A percentile compares a stretch with the other conserved stretches of the same genome.
Evolutionary conservation across 1,140 invertebrate genomes (phyloP).

Genomic region (Holcopasites calliopsidis): DNA sequence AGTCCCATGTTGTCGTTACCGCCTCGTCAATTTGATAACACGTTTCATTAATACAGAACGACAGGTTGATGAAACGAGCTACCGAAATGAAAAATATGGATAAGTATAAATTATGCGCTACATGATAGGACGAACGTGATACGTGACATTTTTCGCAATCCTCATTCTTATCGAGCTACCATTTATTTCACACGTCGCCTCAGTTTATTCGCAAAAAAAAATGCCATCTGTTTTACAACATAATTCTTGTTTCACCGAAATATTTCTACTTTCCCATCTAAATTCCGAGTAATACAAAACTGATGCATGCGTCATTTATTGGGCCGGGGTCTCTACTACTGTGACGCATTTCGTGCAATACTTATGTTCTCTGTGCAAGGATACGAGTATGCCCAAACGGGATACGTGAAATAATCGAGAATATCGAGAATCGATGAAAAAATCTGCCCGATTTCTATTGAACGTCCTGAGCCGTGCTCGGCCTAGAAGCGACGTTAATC

Average conservation of each 20-base stretch:
- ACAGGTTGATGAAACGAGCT: constrained; percentile 38
- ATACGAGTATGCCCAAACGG: neutral
- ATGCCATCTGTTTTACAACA: neutral
- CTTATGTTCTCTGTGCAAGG: neutral
- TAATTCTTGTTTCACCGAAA: neutral
- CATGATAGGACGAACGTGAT: neutral
- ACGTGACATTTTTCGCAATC: neutral
- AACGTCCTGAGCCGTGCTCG: neutral
- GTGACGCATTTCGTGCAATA: neutral
- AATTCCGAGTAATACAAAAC: neutral
- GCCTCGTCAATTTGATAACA: constrained; percentile 57
- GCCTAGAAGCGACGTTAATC: constrained; percentile 24
- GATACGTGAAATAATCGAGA: neutral
- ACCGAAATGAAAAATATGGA: constrained; percentile 31
- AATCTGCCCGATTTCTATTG: neutral
- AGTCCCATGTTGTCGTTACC: constrained; percentile 51
- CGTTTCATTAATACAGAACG: constrained; percentile 58
- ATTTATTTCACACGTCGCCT: neutral
- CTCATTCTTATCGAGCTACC: too few relatives aligned
- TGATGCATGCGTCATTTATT: neutral
- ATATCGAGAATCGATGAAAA: constrained; percentile 15
- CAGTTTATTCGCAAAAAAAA: neutral
- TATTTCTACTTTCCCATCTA: neutral
- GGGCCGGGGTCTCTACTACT: neutral
- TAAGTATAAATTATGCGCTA: constrained; percentile 8